These are phyloP conservation scores for Apis cerana DNA, from an alignment of 1,140 invertebrate species.

Conservation along the genomic window DNA sequence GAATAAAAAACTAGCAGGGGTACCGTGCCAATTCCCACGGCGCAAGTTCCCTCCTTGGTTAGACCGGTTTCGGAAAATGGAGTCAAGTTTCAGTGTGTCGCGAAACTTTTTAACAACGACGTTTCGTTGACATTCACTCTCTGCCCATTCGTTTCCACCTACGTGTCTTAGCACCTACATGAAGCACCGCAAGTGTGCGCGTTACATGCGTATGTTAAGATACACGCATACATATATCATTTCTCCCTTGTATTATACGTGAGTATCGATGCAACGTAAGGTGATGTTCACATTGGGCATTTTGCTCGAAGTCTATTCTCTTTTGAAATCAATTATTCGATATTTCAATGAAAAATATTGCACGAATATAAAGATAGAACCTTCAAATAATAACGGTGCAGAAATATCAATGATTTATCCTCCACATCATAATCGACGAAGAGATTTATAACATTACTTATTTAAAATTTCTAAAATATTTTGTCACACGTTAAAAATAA, in stretches of 20 bases:
- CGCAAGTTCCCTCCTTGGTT: conserved; percentile 31
- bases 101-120: conserved; percentile 55
- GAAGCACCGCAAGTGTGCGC: conserved; percentile 39
- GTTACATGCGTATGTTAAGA: conserved; percentile 44
- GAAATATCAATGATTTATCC: conserved; percentile 2
- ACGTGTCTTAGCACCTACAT: conserved; percentile 59
- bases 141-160: conserved; percentile 61
- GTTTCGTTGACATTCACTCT: conserved; percentile 69
- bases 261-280: neutral
- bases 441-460: neutral
- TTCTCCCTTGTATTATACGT: conserved; percentile 6
- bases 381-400: too few relatives aligned
- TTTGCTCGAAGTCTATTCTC: conserved; percentile 1
- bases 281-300: conserved; percentile 21
- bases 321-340: neutral
- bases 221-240: conserved; percentile 2
- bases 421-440: neutral
- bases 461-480: neutral
- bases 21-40: conserved; percentile 62
- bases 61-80: conserved; percentile 65
- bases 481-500: neutral
- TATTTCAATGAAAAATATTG: neutral
- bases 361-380: neutral
- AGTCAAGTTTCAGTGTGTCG: conserved; percentile 60
- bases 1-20: conserved; percentile 37